A percentile compares a stretch with the other conserved stretches of the same genome.
phyloP scores from a whole-genome alignment of 2,113 vertebrate genomes.

The Corythornis cristatus region DNA sequence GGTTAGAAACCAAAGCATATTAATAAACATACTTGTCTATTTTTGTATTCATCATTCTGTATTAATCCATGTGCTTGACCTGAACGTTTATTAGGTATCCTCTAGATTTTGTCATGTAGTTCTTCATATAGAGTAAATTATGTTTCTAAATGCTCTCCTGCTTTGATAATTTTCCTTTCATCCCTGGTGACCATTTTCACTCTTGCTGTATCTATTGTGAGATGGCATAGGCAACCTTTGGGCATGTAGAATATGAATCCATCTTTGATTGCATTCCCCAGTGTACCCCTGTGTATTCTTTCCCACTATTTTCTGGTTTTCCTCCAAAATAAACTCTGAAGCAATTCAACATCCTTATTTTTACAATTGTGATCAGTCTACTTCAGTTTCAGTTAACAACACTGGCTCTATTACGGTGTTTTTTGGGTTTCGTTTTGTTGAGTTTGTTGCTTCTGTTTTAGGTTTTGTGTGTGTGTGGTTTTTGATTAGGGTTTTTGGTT shows the following conservation, averaged over 20 bases:
- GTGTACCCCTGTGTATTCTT: neutral
- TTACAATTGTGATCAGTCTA: neutral
- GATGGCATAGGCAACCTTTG: neutral
- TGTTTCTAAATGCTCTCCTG: neutral
- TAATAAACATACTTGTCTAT: neutral
- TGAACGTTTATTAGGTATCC: neutral
- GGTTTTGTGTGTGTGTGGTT: no score
- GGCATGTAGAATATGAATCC: constrained; percentile 7
- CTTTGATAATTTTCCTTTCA: constrained; percentile 10
- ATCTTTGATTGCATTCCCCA: neutral
- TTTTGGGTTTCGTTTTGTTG: neutral
- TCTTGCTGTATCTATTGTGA: neutral
- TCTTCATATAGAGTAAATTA: neutral
- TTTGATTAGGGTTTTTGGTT: no score
- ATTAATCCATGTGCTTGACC: neutral
- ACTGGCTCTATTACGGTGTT: neutral
- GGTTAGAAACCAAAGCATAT: neutral
- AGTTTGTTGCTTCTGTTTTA: no score
- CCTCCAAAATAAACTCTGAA: neutral
- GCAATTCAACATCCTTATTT: neutral
- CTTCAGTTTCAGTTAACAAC: neutral
- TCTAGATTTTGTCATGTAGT: neutral
- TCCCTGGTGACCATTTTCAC: neutral
- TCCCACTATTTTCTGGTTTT: neutral
- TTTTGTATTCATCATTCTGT: neutral